Base-by-base conservation (phyloP, 2,113 vertebrate species). In the Formicarius rufipectus region DNA sequence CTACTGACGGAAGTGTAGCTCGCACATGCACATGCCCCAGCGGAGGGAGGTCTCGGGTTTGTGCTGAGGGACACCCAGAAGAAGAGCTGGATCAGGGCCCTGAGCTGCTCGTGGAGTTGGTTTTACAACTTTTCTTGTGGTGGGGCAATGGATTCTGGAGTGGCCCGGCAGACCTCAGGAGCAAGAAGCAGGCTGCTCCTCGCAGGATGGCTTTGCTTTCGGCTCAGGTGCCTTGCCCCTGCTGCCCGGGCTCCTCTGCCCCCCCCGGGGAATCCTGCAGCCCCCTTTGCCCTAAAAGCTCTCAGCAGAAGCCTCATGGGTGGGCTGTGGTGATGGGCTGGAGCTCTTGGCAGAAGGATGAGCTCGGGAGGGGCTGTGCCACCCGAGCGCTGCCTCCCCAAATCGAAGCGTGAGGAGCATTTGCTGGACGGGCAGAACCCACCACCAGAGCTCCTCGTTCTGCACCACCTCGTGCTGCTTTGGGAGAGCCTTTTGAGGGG, bases 1-100 rank as follows among this genome's bases (percentile, higher is more conserved):
- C 89, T 96, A 84, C 84, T 93, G 68, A 60, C 89, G 94, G 84
- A 71, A 80, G 85, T 92, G 84, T 87, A 96, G 87, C 90, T 74
- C 78, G 85, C 82, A n/a, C 33, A 71, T 93, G 96, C 87, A 30
- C 59, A 75, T 96, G 94, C 91, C 95, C 91, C 59, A n/a, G 47
- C 33, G 84, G 81, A 3, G 0, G 44, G 87, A 89, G 60, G 45
- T 84, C 82, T 93, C 45, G 20, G 35, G 47, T 95, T 90, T 87
- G 96, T 95, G 96, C 92, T 89, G 60, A 95, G 77, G 91, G 93
- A 86, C 90, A 84, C 84, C 6, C 5, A 14, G 24, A 39, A 64
- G 83, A 89, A 90, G 79, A 53, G 21, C 94, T 91, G 42, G 78
- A 69, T 45, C 49, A 88, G 90, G 94, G 87, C 82, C 93, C 93